Conservation (phyloP, 1,140 invertebrate species). For the Palaemon carinicauda region DNA sequence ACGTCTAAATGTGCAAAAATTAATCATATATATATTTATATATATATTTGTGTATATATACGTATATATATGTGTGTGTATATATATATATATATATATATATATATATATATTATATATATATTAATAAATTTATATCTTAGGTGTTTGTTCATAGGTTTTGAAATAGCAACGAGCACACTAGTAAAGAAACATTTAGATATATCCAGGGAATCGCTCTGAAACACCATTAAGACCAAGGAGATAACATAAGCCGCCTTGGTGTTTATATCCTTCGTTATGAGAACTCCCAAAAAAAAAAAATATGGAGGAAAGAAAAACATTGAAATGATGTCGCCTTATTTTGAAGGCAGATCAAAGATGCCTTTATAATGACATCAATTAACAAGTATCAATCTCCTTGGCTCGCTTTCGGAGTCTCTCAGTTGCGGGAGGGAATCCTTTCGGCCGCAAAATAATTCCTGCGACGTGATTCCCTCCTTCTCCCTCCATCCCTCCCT, state of each 20-base stretch:
- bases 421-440: too few relatives aligned
- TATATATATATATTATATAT: constrained; percentile 35
- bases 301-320: too few relatives aligned
- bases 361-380: too few relatives aligned
- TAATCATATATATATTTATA: constrained; percentile 21
- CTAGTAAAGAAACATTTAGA: background rate
- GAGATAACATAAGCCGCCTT: too few relatives aligned
- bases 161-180: background rate
- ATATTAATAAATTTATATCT: background rate
- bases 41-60: constrained; percentile 33
- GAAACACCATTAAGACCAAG: background rate
- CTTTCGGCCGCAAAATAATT: too few relatives aligned
- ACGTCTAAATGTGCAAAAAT: too few relatives aligned
- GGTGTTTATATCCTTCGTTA: too few relatives aligned
- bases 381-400: too few relatives aligned
- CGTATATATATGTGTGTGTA: constrained; percentile 17
- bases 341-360: too few relatives aligned
- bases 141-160: background rate
- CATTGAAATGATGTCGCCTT: too few relatives aligned
- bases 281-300: too few relatives aligned
- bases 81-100: constrained; percentile 35
- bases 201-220: background rate
- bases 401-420: too few relatives aligned
- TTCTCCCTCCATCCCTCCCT: background rate
- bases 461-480: background rate